Evolutionary conservation across 1,140 invertebrate genomes (phyloP), one percentile per base, ranked within the genome.

Genomic region (Lamellibrachia luymesi): DNA sequence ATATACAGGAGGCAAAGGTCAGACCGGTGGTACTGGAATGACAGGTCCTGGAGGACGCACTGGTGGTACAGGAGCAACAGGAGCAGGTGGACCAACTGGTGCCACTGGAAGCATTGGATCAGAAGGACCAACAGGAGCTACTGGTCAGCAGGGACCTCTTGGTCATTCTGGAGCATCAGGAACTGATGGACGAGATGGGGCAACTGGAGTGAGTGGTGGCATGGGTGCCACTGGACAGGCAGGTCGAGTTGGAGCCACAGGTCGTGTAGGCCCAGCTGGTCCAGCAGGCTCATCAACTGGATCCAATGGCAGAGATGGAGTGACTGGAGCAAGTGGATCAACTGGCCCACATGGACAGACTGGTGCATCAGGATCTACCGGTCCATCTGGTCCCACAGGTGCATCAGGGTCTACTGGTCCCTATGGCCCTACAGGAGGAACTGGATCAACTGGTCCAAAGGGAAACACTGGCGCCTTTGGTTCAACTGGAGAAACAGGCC

Each of bases 241-340:
- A n/a, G 93, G 94, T 25, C 89, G 49, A 7, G 64, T 91, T 64
- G 93, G 93, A 22, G 22, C 90, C 50, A 52, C 64, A 52, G 93
- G 93, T 56, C 56, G 2, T 90, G 64, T 22, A 49, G 92, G 93
- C 2, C 27, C 10, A 92, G 22, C 4, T 1, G 93, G 93, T 91
- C 90, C 89, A 27, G 6, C 92, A n/a, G 93, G 93, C 27, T 49
- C 92, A 51, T 49, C 90, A 80, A 80, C 64, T 92, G 93, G 93
- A 25, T 27, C 27, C 38, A 93, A 50, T n/a, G 93, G 93, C 4
- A 27, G 89, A 22, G 64, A 91, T 27, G 93, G 93, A 6, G 17
- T 51, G 51, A 38, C 64, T 93, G 93, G 93, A 8, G 49, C 92
- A 89, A 90, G n/a, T 50, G 92, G 93, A 51, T 51, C 56, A 89